These are phyloP conservation scores for Karalla daura DNA, from an alignment of 2,797 vertebrate species.

Conservation along the genomic window DNA sequence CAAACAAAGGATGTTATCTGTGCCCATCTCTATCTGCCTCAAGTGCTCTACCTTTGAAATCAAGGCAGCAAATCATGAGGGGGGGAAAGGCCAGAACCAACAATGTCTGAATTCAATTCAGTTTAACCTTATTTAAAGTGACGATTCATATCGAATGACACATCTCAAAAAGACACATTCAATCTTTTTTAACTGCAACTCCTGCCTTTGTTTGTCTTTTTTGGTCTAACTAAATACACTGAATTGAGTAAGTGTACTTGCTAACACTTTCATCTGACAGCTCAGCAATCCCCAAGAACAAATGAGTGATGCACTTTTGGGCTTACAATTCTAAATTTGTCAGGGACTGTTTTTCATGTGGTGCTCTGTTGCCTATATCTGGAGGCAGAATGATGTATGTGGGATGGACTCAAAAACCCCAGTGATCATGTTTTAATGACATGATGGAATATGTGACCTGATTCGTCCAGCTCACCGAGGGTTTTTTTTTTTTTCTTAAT, in stretches of 20 bases:
- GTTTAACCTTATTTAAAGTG: no score
- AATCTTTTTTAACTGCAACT: no score
- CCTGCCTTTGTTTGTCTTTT: background rate
- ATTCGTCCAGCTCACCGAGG: background rate
- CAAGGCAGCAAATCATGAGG: background rate
- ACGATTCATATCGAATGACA: no score
- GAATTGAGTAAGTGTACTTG: background rate
- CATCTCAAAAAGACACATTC: no score
- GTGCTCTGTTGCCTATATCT: background rate
- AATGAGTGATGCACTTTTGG: background rate
- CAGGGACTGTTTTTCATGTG: background rate
- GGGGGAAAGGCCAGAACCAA: background rate
- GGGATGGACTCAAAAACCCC: background rate
- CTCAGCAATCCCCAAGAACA: background rate
- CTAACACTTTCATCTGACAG: background rate
- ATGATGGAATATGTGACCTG: background rate
- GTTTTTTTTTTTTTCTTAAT: no score
- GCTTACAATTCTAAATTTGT: background rate
- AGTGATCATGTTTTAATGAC: background rate
- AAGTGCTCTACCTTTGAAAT: background rate
- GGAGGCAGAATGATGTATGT: background rate
- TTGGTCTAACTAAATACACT: background rate
- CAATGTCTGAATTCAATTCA: no score
- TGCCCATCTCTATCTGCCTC: constrained; percentile 12
- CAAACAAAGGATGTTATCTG: constrained; percentile 14